Conservation (phyloP, 2,888 invertebrate genomes). For the Andrena marginata region DNA sequence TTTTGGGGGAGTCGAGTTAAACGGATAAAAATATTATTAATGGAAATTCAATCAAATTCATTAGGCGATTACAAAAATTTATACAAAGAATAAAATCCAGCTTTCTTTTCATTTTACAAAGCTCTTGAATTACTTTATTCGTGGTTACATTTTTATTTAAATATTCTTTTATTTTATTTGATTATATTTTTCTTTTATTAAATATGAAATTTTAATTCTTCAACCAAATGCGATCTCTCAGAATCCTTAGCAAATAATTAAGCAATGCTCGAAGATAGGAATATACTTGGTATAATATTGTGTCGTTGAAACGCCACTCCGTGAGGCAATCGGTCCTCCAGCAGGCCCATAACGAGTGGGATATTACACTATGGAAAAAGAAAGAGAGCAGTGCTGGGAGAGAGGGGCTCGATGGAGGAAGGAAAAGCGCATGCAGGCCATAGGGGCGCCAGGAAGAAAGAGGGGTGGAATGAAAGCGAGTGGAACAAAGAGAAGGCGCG, state of each 20-base stretch:
- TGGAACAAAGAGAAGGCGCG: neutral
- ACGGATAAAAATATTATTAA: too few species aligned
- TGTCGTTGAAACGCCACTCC: neutral
- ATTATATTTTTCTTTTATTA: neutral
- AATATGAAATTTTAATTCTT: neutral
- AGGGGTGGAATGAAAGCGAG: neutral
- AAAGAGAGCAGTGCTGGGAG: neutral
- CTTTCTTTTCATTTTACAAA: too few species aligned
- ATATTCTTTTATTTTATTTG: too few species aligned
- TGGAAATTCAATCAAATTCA: too few species aligned
- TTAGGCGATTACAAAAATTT: too few species aligned
- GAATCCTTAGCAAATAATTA: constrained; percentile 41
- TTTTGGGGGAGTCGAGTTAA: too few species aligned
- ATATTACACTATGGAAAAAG: neutral
- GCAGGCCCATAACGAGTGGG: too few species aligned
- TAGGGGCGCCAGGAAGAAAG: neutral
- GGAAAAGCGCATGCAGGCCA: constrained; percentile 16
- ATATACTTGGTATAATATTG: neutral
- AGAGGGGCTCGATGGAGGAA: constrained; percentile 16
- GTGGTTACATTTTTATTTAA: too few species aligned
- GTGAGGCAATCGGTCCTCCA: neutral
- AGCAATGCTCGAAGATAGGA: constrained; percentile 1
- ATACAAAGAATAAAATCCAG: too few species aligned
- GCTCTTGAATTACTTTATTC: too few species aligned
- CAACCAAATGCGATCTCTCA: constrained; percentile 7